Evolutionary conservation across 2,888 invertebrate species (phyloP).

Genomic region (Megaustenia siamemsis): DNA sequence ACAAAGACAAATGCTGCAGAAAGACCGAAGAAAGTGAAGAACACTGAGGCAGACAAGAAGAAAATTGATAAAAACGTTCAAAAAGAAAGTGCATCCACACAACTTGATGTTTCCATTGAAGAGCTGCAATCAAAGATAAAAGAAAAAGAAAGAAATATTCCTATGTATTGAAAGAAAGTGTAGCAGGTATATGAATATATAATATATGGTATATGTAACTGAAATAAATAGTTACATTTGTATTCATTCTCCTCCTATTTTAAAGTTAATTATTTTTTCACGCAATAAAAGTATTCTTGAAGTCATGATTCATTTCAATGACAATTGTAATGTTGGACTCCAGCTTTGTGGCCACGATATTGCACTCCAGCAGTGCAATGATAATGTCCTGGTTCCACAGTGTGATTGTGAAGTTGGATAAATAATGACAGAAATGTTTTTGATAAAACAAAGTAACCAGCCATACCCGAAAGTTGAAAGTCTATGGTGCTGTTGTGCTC

Average conservation of each 20-base stretch:
- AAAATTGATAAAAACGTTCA: not conserved
- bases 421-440: no score
- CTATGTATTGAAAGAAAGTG: conserved; percentile 10
- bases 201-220: not conserved
- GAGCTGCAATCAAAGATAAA: not conserved
- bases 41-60: not conserved
- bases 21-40: not conserved
- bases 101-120: not conserved
- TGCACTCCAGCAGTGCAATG: no score
- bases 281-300: no score
- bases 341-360: no score
- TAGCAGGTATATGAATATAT: not conserved
- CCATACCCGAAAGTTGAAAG: no score
- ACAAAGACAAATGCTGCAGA: not conserved
- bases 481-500: no score
- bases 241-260: not conserved
- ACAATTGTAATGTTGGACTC: no score
- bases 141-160: not conserved
- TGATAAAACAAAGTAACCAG: no score
- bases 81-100: not conserved
- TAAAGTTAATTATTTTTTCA: no score
- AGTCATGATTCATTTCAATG: no score
- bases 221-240: not conserved
- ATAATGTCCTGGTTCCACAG: no score
- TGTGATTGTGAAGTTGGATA: no score